Evolutionary conservation across 2,797 vertebrate genomes (phyloP).

Genomic region (Onychomys arenicola): DNA sequence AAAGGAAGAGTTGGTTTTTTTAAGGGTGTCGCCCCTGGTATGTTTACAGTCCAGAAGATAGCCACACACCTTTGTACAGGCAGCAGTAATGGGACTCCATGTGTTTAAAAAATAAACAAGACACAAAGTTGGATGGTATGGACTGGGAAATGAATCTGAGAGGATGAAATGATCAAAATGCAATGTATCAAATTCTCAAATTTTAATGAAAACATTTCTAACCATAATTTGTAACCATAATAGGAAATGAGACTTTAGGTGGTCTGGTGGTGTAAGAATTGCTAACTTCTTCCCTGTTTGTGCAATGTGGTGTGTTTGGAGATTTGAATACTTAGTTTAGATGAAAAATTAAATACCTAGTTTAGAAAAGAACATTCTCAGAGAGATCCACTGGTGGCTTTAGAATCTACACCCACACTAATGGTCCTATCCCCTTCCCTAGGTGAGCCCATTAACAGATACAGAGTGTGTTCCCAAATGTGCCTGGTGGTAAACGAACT

Average conservation of each 20-base stretch:
- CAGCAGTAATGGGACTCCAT: neutral
- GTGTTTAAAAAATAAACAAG: neutral
- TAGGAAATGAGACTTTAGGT: neutral
- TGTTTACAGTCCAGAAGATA: neutral
- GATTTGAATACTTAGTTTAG: neutral
- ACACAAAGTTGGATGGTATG: neutral
- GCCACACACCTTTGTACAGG: neutral
- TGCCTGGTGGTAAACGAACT: neutral
- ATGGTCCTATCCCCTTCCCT: neutral
- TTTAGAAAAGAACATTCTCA: neutral
- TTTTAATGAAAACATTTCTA: neutral
- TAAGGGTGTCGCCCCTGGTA: neutral
- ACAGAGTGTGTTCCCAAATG: neutral
- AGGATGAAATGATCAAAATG: neutral
- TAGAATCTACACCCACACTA: neutral
- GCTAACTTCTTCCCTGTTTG: neutral
- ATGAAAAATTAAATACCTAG: slow-evolving; percentile 16
- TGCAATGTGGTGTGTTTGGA: neutral
- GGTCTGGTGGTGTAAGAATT: neutral
- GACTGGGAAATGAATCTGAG: neutral
- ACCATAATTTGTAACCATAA: neutral
- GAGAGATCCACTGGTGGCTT: neutral
- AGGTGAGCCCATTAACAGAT: neutral
- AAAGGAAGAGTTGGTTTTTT: neutral
- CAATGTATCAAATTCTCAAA: neutral